Percentiles rank a stretch among this genome's conserved stretches.
Evolutionary conservation across 2,797 vertebrate genomes (phyloP).

Genomic region (Lepilemur septentrionalis): DNA sequence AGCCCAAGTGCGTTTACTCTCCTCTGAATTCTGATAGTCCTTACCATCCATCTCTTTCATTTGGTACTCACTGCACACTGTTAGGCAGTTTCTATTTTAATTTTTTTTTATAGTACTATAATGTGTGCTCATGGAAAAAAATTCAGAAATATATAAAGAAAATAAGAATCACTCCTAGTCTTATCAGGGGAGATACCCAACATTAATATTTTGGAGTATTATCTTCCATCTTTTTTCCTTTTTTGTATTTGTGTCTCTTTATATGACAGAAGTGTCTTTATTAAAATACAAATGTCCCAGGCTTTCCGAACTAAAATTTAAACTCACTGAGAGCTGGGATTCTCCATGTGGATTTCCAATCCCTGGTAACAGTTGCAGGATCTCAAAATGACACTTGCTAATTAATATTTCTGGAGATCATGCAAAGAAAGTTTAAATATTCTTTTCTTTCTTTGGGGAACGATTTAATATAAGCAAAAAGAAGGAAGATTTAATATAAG

Average conservation of each 20-base stretch:
- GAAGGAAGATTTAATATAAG: constrained; percentile 29
- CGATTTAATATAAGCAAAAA: neutral
- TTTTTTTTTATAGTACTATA: neutral
- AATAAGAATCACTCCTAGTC: neutral
- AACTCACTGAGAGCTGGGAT: neutral
- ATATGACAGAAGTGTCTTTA: neutral
- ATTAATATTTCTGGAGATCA: neutral
- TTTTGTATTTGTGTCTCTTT: neutral
- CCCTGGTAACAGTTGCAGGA: neutral
- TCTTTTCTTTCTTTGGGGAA: neutral
- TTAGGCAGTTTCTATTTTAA: neutral
- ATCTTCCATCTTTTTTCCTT: neutral
- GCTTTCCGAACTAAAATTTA: neutral
- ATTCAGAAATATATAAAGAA: neutral
- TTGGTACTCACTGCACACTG: neutral
- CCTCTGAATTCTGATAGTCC: neutral
- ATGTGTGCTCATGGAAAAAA: neutral
- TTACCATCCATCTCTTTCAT: too few relatives aligned
- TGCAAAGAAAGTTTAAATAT: constrained; percentile 9
- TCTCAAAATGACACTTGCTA: neutral
- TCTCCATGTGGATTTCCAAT: neutral
- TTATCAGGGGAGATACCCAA: neutral
- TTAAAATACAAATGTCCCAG: neutral
- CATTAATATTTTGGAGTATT: neutral
- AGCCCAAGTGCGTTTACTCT: neutral